Base-by-base conservation (phyloP, 1,140 invertebrate species). In the Heterodera carotae region DNA sequence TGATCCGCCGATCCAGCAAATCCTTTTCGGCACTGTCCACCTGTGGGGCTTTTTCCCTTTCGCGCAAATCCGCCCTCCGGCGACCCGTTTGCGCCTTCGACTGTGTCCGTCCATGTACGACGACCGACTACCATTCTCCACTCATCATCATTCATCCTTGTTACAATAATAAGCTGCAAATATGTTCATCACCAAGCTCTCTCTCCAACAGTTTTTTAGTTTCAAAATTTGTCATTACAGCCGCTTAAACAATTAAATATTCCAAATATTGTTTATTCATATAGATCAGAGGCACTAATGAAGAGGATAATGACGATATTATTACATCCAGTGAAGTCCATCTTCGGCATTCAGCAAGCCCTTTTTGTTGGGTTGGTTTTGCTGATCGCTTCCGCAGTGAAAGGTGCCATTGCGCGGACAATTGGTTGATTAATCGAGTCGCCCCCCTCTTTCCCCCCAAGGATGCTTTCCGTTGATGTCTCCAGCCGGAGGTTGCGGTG, bases 11-110 rank as follows among this genome's bases (percentile, higher is more conserved):
- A 15, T 2, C 66, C 66, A 68, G 33, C n/a, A 34, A 43, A 34
- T 68, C 39, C 66, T 22, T n/a, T 43, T 68, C 66, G 18, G 18
- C 15, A n/a, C 18, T 22, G 33, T 22, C 39, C 36, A 29, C 43
- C n/a, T 8, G 12, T n/a, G n/a, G 36, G 27, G 31, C n/a, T 15
- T 31, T 74, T 74, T 74, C 36, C 33, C 31, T 56, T 74, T 27
- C 59, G 27, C 27, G 48, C 56, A 74, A 74, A 74, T 74, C 72
- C 53, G 33, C 72, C 33, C 25, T 2, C 31, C 53, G 25, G 64
- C 72, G 72, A 74, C 72, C 72, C 64, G 53, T 74, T 74, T 74
- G 36, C 53, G 48, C 72, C 27, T 22, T 74, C 39, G 53, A 74
- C 72, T 74, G 72, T 74, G 53, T 74, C 72, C 70, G 33, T 72